Base-by-base conservation (phyloP, 2,113 vertebrate genomes). In the Arenaria interpres region DNA sequence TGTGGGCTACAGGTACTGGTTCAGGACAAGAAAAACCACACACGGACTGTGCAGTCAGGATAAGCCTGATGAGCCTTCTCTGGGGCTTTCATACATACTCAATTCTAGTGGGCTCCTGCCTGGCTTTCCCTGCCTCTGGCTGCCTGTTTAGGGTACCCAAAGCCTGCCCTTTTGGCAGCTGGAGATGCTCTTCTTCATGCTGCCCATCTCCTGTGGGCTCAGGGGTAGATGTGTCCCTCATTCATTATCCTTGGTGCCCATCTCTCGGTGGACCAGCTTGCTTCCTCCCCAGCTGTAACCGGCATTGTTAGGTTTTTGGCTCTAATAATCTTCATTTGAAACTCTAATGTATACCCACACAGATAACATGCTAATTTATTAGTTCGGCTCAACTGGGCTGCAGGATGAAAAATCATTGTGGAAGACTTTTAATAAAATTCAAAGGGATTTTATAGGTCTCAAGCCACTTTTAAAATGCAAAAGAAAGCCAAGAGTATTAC, bases 371-470 rank as follows among this genome's bases (percentile, higher is more conserved):
- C 93, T 97, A 96, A 98, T 97, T 97, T 97, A 97, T 98, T 97
- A 97, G 96, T 98, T 97, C 89, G 10, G 90, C 94, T 98, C 97
- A 97, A 96, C 83, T 96, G 95, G 96, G 92, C 86, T 94, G 95
- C 75, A 64, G 94, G 94, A 97, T 97, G 96, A 97, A 96, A 98
- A 97, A 97, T 96, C 74, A 96, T 97, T 92, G 75, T 1, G 3
- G 82, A 92, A 97, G 90, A 95, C 93, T 97, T 95, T 95, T 97
- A 97, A 97, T 98, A 97, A 97, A 97, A 98, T 97, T 97, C 94
- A 97, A 90, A 94, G 96, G 95, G 96, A 96, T 97, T 97, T 98
- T 95, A 97, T 97, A 96, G 96, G 97, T 97, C 97, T 98, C 97
- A 94, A 97, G 96, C 94, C 95, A 96, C 94, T 96, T 97, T 97